Evolutionary conservation across 2,888 invertebrate genomes (phyloP), one percentile per base, ranked within the genome.

Genomic region (Apeira syringaria): DNA sequence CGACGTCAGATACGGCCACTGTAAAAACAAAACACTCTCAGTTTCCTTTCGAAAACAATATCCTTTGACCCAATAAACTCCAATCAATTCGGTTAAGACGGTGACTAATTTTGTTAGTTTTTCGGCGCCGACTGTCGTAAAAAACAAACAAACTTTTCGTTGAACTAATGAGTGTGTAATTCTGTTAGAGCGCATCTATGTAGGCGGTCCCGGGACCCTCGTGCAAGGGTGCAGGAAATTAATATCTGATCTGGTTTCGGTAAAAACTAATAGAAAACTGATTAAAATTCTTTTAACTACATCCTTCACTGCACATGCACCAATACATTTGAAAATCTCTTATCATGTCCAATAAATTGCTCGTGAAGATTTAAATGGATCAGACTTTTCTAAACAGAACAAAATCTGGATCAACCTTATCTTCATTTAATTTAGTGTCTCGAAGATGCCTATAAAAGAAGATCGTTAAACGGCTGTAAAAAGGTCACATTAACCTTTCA

Each of bases 121-220:
- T 66, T 68, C 60, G 80, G 76, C 81, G 82, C 82, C 85, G 70
- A 68, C 58, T 68, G 68, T 60, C 57, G 66, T 75, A 78, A 83
- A 81, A 85, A 84, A 83, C 72, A 80, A 86, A 86, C 73, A 81
- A 80, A 80, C 69, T 69, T 74, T 72, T 68, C 64, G 71, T 83
- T 77, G 84, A 85, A 86, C 85, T 85, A 84, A 87, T 85, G 79
- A 79, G 85, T 83, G 85, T 84, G 74, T 84, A 85, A 87, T 85
- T 79, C 74, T 47, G 80, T 84, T 80, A 83, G 79, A 69, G 68
- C 79, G 71, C 74, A 71, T 79, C 79, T 70, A 69, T 74, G 82
- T 74, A 80, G 84, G 82, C 83, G 84, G 81, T 78, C 78, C 69
- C 2, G 5, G 20, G 20, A 7, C 7, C 20, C 7, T 20, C 20